Evolutionary conservation across 2,113 vertebrate genomes (phyloP).

Genomic region (Aegithalos caudatus): DNA sequence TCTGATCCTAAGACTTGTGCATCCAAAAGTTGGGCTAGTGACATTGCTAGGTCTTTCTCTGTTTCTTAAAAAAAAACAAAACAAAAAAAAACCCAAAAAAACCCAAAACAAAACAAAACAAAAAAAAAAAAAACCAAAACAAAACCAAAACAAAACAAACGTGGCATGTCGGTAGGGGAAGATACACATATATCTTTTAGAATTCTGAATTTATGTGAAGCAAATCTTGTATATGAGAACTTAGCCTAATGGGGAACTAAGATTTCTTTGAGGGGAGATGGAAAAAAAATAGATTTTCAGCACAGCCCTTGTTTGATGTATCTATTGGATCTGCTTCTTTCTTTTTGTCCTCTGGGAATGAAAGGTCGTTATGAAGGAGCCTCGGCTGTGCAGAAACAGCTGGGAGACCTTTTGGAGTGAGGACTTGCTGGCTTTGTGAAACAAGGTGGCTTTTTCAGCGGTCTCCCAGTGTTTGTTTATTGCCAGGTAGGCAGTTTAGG

Average conservation of each 20-base stretch:
- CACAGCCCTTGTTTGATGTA: not conserved
- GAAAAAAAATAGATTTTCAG: not conserved
- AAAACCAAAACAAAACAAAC: too few relatives aligned
- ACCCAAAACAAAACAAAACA: not conserved
- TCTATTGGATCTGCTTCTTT: not conserved
- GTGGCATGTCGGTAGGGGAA: not conserved
- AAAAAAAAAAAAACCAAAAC: not conserved
- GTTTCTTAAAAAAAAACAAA: not conserved
- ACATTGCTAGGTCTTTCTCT: not conserved
- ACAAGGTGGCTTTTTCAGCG: not conserved
- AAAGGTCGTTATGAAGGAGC: not conserved
- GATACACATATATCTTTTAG: not conserved
- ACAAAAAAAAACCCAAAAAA: too few relatives aligned
- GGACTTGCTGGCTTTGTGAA: not conserved
- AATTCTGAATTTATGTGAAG: not conserved
- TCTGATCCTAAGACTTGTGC: not conserved
- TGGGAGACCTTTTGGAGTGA: not conserved
- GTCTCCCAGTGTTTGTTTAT: not conserved
- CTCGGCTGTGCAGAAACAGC: not conserved
- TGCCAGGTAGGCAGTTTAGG: not conserved
- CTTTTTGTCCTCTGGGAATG: not conserved
- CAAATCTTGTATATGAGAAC: not conserved
- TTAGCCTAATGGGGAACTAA: not conserved
- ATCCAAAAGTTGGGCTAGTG: not conserved
- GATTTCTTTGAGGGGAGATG: not conserved